Evolutionary conservation across 2,797 vertebrate genomes (phyloP).

Genomic region (Dermochelys coriacea): DNA sequence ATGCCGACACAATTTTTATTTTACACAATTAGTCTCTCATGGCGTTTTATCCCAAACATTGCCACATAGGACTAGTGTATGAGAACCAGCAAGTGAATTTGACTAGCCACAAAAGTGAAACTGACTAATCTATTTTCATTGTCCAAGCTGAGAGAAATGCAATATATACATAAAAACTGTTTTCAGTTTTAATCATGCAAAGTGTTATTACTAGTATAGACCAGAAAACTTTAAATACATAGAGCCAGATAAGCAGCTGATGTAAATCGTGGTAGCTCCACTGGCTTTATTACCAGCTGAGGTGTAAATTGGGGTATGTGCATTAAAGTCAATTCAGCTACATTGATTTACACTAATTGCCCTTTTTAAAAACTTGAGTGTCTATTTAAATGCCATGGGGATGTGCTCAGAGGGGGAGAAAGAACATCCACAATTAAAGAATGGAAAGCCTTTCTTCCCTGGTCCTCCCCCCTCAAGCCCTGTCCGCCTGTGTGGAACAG

Average conservation of each 20-base stretch:
- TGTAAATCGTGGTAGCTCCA: neutral
- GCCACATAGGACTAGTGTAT: neutral
- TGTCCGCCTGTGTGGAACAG: neutral
- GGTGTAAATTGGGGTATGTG: neutral
- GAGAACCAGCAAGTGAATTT: neutral
- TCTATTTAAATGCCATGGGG: neutral
- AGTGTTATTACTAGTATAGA: neutral
- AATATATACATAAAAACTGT: neutral
- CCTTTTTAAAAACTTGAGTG: neutral
- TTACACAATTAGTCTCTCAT: neutral
- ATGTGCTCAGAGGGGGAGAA: neutral
- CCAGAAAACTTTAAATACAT: neutral
- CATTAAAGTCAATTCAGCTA: neutral
- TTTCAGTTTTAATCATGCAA: neutral
- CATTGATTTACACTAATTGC: no score
- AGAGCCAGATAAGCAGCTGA: neutral
- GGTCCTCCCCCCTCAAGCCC: no score
- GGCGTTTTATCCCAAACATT: neutral
- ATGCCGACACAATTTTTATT: neutral
- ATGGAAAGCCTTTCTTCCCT: neutral
- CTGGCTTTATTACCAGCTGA: neutral
- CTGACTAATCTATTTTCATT: neutral
- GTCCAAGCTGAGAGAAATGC: neutral
- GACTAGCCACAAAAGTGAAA: neutral
- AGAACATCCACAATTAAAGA: neutral